Evolutionary conservation across 2,797 vertebrate species (phyloP).

Genomic region (Squalus acanthias): DNA sequence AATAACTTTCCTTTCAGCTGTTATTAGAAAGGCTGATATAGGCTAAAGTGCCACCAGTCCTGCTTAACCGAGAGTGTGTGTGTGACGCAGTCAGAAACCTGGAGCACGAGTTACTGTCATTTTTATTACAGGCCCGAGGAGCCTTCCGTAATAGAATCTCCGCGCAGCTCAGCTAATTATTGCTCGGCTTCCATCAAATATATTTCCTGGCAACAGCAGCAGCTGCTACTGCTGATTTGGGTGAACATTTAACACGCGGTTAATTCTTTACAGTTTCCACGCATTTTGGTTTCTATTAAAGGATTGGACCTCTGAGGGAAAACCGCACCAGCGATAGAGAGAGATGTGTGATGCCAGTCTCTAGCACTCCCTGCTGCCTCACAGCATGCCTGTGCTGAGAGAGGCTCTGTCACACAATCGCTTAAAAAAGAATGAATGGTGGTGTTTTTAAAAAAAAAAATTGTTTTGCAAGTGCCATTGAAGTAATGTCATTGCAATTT

Average conservation of each 20-base stretch:
- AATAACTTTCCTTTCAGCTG: background rate
- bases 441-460: background rate
- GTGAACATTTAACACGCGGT: background rate
- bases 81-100: background rate
- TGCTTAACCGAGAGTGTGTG: background rate
- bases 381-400: background rate
- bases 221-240: slow-evolving; percentile 8
- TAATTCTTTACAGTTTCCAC: slow-evolving; percentile 19
- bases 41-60: background rate
- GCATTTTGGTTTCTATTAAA: slow-evolving; percentile 7
- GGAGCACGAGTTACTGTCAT: background rate
- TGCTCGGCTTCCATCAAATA: background rate
- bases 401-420: background rate
- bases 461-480: background rate
- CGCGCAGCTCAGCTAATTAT: background rate
- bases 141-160: background rate
- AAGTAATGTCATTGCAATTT: slow-evolving; percentile 12
- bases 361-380: background rate
- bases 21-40: background rate
- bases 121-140: background rate
- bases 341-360: background rate
- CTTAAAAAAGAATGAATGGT: background rate
- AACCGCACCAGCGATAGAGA: background rate
- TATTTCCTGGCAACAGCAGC: slow-evolving; percentile 7
- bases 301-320: background rate